Base-by-base conservation (phyloP, 2,888 invertebrate genomes). In the Gibbula magus region DNA sequence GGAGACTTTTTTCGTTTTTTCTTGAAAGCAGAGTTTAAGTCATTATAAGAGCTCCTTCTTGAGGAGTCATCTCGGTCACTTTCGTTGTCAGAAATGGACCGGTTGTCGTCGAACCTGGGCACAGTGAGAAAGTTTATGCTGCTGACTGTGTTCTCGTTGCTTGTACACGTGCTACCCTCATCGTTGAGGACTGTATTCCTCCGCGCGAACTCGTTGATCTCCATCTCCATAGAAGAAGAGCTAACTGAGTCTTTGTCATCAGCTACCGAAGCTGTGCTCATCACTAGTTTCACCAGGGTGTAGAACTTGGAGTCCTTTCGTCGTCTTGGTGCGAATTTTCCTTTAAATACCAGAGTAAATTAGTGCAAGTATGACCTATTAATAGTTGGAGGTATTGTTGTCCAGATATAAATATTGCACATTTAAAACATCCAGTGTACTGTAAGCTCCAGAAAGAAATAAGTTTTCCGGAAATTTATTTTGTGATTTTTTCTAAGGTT, bases 301-400 rank as follows among this genome's bases (percentile, higher is more conserved):
- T 85, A 85, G 79, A 85, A 85, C 79, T 84, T 85, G 78, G 85
- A 85, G 75, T 85, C 85, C 25, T 85, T 85, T 25, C 85, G 79
- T n/a, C 85, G 73, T n/a, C 85, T 75, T 0, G 85, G 85, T 2
- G 85, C 85, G 67, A 83, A 85, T 66, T 82, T 83, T n/a, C 85
- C 85, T 85, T 70, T 16, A 81, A 79, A 22, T 25, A 0, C 53
- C 13, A 13, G 13, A 10, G 13, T 10, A 10, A 8, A 45, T 45
- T 10, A 45, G 45, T 45, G 45, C 7, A 13, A n/a, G n/a, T n/a
- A n/a, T n/a, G n/a, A n/a, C n/a, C n/a, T 45, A 10, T 45, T 1
- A 45, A 45, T 10, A 3, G 35, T 35, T 3, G 7, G 35, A 5
- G 35, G 7, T 5, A 35, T 3, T 5, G 35, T 35, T 35, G 35